phyloP scores from a whole-genome alignment of 2,888 invertebrate species.

The Gnatocerus cornutus region DNA sequence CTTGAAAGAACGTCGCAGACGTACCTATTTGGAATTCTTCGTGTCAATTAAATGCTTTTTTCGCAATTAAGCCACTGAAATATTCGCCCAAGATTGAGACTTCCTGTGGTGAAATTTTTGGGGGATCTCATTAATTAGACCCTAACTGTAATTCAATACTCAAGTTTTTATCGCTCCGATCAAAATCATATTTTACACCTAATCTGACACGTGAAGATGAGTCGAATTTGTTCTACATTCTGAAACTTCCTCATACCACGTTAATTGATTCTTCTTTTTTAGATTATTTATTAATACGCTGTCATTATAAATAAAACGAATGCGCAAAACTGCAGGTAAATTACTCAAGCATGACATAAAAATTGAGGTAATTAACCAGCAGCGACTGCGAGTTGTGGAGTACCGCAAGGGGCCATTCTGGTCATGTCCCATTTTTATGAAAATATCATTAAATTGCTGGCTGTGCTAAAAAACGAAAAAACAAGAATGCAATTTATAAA shows the following conservation, averaged over 20 bases:
- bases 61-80: conserved; percentile 17
- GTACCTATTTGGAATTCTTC: conserved; percentile 31
- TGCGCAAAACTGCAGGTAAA: conserved; percentile 5
- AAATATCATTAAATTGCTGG: background rate
- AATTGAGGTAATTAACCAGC: conserved; percentile 8
- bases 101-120: conserved; percentile 35
- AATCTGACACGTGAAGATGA: conserved; percentile 34
- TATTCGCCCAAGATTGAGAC: conserved; percentile 29
- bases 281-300: conserved; percentile 3
- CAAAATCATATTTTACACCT: conserved; percentile 28
- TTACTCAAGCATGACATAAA: conserved; percentile 3
- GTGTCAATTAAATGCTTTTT: conserved; percentile 38
- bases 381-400: background rate
- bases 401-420: conserved; percentile 11
- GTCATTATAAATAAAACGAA: conserved; percentile 10
- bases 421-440: conserved; percentile 1
- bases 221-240: conserved; percentile 26
- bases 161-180: conserved; percentile 10
- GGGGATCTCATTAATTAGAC: conserved; percentile 29
- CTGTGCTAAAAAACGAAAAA: background rate
- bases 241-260: conserved; percentile 24
- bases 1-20: too few relatives aligned
- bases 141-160: conserved; percentile 30
- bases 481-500: too few relatives aligned
- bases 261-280: conserved; percentile 17